phyloP scores from a whole-genome alignment of 2,888 invertebrate genomes.

The Liodrosophila aerea region DNA sequence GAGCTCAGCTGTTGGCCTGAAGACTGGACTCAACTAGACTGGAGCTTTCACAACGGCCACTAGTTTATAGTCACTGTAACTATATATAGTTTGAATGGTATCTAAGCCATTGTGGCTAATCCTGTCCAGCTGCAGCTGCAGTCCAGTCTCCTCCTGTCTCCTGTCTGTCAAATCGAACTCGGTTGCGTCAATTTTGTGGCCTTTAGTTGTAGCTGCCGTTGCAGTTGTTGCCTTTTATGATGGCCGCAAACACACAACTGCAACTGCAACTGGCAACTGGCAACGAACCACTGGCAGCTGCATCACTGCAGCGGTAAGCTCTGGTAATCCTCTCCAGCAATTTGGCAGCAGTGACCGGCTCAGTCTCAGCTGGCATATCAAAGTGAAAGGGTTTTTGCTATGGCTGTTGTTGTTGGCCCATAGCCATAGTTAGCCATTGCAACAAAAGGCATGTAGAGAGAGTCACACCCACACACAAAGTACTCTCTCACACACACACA shows the following conservation, averaged over 20 bases:
- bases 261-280: constrained; percentile 9
- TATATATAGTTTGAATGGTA: too few species aligned
- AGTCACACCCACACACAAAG: constrained; percentile 20
- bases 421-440: constrained; percentile 26
- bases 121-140: background rate
- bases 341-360: constrained; percentile 67
- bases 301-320: constrained; percentile 56
- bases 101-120: too few species aligned
- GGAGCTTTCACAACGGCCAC: constrained; percentile 53
- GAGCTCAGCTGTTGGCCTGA: constrained; percentile 46
- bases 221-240: constrained; percentile 50
- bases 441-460: constrained; percentile 12
- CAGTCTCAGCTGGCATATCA: constrained; percentile 48
- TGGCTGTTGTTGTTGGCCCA: constrained; percentile 32
- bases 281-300: constrained; percentile 24
- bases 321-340: constrained; percentile 61
- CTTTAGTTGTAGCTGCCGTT: constrained; percentile 31
- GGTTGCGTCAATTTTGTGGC: constrained; percentile 60
- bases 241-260: constrained; percentile 25
- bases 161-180: constrained; percentile 21
- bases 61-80: too few species aligned
- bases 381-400: constrained; percentile 72
- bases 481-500: constrained; percentile 10
- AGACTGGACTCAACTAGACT: background rate
- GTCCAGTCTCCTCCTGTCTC: too few species aligned